Conservation (phyloP, 1,140 invertebrate genomes). For the Trissolcus basalis region DNA sequence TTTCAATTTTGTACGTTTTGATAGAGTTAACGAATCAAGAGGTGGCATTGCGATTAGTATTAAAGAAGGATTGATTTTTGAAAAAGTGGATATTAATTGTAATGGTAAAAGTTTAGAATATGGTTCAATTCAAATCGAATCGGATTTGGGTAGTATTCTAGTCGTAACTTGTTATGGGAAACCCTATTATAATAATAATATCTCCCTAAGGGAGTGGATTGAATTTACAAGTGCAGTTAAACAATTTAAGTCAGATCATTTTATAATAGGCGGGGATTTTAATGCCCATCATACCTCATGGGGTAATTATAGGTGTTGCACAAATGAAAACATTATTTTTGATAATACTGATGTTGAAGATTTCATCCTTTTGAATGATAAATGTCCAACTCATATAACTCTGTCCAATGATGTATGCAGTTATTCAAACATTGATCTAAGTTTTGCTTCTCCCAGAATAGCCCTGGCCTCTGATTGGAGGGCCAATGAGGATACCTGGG, state of each 20-base stretch:
- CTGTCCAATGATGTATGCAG: background rate
- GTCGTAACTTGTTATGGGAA: background rate
- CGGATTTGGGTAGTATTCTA: background rate
- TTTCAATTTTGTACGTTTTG: slow-evolving; percentile 14
- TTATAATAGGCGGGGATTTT: slow-evolving; percentile 38
- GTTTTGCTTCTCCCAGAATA: background rate
- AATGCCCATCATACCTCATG: slow-evolving; percentile 40
- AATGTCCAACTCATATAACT: slow-evolving; percentile 9
- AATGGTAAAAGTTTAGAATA: background rate
- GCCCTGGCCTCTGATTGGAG: background rate
- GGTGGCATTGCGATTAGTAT: background rate
- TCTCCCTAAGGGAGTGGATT: background rate
- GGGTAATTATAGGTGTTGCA: slow-evolving; percentile 19
- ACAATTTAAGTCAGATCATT: background rate
- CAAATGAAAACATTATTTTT: slow-evolving; percentile 13
- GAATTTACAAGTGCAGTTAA: background rate
- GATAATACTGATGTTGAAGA: slow-evolving; percentile 25
- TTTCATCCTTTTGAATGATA: slow-evolving; percentile 28
- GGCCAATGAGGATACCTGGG: background rate
- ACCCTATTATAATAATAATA: slow-evolving; percentile 2
- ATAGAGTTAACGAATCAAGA: slow-evolving; percentile 7
- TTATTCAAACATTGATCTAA: background rate
- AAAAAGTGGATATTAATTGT: background rate
- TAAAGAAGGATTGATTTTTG: slow-evolving; percentile 1
- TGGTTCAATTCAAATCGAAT: background rate